phyloP scores from a whole-genome alignment of 2,113 vertebrate species.

The Uria lomvia region DNA sequence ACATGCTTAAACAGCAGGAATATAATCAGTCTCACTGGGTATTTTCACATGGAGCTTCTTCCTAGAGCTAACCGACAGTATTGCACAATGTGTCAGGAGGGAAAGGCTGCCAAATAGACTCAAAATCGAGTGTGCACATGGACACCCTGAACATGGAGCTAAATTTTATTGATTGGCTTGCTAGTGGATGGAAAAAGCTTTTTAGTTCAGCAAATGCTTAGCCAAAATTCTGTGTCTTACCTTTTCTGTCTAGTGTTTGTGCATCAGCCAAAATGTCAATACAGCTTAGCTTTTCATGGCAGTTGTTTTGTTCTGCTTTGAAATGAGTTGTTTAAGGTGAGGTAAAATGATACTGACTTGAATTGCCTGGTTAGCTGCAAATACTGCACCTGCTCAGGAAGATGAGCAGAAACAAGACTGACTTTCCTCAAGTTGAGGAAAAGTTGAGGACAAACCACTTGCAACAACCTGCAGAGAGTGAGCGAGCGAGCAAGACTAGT shows the following conservation, averaged over 20 bases:
- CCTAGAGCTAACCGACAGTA: background rate
- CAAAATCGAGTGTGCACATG: background rate
- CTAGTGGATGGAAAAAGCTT: background rate
- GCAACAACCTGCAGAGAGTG: accelerated
- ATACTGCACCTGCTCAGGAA: background rate
- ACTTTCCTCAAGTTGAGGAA: background rate
- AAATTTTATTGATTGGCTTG: background rate
- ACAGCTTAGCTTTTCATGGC: background rate
- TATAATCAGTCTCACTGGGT: background rate
- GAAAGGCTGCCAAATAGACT: background rate
- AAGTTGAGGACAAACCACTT: background rate
- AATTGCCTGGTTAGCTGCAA: background rate
- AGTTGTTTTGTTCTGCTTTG: background rate
- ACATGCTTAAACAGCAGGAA: background rate
- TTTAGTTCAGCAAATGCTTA: background rate
- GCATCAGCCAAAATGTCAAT: background rate
- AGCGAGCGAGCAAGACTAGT: accelerated
- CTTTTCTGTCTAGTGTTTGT: background rate
- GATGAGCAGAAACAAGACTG: background rate
- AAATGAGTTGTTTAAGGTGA: background rate
- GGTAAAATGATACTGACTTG: background rate
- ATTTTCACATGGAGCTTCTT: background rate
- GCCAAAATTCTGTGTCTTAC: background rate
- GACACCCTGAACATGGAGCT: background rate
- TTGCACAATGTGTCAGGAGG: background rate